These are phyloP conservation scores for Drosophila barbarae DNA, from an alignment of 2,888 invertebrate species.

Conservation along the genomic window DNA sequence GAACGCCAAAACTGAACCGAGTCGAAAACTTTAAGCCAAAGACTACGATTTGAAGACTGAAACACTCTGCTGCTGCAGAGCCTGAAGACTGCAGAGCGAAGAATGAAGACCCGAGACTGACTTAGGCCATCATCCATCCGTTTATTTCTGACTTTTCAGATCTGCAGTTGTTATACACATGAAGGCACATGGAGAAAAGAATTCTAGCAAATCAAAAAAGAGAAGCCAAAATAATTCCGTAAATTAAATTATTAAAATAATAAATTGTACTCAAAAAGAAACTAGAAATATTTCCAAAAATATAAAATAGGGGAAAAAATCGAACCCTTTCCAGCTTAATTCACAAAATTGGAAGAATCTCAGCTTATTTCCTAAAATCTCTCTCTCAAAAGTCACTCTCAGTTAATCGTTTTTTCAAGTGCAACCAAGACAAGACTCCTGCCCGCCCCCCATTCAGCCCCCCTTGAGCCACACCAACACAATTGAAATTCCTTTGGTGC, in stretches of 20 bases:
- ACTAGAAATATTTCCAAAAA: too few species aligned
- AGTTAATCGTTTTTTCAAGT: neutral
- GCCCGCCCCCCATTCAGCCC: slow-evolving; percentile 25
- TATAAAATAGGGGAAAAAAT: too few species aligned
- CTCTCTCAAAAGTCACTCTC: neutral
- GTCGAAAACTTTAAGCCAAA: slow-evolving; percentile 21
- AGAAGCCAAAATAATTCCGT: too few species aligned
- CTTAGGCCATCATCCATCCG: slow-evolving; percentile 35
- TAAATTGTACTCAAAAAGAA: too few species aligned
- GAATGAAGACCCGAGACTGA: slow-evolving; percentile 34
- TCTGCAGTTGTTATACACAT: slow-evolving; percentile 62
- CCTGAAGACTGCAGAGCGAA: slow-evolving; percentile 16
- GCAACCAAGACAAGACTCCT: slow-evolving; percentile 9
- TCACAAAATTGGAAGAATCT: too few species aligned
- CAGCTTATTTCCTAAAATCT: too few species aligned
- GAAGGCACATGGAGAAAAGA: slow-evolving; percentile 19
- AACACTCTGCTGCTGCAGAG: slow-evolving; percentile 7
- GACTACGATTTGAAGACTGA: slow-evolving; percentile 11
- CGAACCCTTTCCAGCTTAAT: too few species aligned
- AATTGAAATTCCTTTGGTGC: slow-evolving; percentile 76
- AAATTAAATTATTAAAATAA: too few species aligned
- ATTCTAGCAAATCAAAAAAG: too few species aligned
- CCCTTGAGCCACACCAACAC: slow-evolving; percentile 63
- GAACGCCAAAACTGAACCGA: slow-evolving; percentile 40
- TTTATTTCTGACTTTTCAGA: slow-evolving; percentile 30